A percentile compares a stretch with the other conserved stretches of the same genome.
phyloP scores from a whole-genome alignment of 2,113 vertebrate genomes.

The Rhinopithecus roxellana region DNA sequence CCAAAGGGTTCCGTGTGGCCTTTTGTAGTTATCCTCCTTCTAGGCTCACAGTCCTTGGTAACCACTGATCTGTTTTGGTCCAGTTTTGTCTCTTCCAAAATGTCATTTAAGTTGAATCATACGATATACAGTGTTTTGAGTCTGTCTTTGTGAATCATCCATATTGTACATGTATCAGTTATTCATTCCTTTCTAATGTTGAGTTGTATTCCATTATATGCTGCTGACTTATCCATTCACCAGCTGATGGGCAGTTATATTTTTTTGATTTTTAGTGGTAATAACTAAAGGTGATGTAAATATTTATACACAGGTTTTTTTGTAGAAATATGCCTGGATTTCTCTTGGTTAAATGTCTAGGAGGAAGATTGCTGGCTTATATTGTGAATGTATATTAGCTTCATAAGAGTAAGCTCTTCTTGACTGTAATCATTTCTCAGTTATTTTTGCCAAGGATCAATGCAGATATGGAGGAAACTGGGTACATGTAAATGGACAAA shows the following conservation, averaged over 20 bases:
- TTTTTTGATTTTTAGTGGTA: constrained; percentile 3
- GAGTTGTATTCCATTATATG: neutral
- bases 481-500: neutral
- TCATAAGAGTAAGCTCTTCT: neutral
- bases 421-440: neutral
- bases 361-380: neutral
- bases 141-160: neutral
- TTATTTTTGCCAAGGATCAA: neutral
- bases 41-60: neutral
- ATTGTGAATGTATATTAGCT: neutral
- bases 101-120: neutral
- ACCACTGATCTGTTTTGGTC: neutral
- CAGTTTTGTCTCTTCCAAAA: neutral
- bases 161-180: neutral
- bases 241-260: neutral
- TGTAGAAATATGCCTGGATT: neutral
- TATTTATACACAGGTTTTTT: neutral
- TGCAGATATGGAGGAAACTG: neutral
- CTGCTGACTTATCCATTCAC: neutral
- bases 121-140: neutral
- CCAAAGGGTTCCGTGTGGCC: neutral
- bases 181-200: neutral
- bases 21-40: neutral
- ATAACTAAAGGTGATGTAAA: neutral
- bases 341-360: neutral